These are phyloP conservation scores for Phataginus tetradactyla DNA, from an alignment of 2,797 vertebrate genomes.

Conservation along the genomic window DNA sequence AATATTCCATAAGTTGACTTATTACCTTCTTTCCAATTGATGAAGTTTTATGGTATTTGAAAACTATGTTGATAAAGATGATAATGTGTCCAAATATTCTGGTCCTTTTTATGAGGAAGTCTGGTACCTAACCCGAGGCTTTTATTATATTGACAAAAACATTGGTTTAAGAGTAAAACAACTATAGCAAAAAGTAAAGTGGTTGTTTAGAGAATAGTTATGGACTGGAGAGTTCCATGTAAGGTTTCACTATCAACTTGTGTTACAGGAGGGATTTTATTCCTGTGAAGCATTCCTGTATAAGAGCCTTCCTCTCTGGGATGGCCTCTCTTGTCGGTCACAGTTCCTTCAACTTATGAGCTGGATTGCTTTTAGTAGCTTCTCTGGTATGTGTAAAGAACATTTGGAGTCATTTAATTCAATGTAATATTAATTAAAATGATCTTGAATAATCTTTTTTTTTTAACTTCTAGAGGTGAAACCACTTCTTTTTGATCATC, in stretches of 20 bases:
- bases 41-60: constrained; percentile 41
- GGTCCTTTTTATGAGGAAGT: constrained; percentile 40
- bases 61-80: constrained; percentile 31
- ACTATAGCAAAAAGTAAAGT: neutral
- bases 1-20: neutral
- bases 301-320: constrained; percentile 94
- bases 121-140: constrained; percentile 9
- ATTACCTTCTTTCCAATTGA: constrained; percentile 12
- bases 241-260: constrained; percentile 44
- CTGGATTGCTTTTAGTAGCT: constrained; percentile 91
- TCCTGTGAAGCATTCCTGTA: constrained; percentile 94
- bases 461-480: constrained; percentile 88
- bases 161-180: constrained; percentile 34
- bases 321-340: constrained; percentile 89
- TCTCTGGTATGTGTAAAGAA: constrained; percentile 87
- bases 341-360: constrained; percentile 93
- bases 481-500: constrained; percentile 89
- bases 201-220: neutral
- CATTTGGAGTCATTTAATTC: constrained; percentile 9
- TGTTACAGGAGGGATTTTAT: constrained; percentile 93
- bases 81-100: neutral
- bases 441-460: constrained; percentile 53
- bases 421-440: constrained; percentile 29
- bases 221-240: neutral
- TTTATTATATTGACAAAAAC: constrained; percentile 49